Percentiles rank a stretch among this genome's conserved stretches.
Conservation (phyloP, 2,797 vertebrate species). For the Artibeus jamaicensis region DNA sequence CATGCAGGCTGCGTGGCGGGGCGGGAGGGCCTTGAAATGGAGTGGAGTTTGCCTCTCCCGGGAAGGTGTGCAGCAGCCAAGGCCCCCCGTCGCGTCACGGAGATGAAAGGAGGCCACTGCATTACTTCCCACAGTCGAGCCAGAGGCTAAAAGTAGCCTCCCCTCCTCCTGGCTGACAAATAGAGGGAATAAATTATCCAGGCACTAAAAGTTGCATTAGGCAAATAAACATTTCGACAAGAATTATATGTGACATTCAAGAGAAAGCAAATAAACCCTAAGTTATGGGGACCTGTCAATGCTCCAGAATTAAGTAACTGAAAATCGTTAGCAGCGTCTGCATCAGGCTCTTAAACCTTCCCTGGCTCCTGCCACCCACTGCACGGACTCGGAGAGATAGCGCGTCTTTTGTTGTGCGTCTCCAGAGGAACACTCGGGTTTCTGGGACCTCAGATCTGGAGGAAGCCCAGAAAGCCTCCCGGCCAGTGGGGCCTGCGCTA, state of each 20-base stretch:
- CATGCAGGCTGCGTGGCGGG: slow-evolving; percentile 37
- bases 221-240: slow-evolving; percentile 87
- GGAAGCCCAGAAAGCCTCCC: background rate
- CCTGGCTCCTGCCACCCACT: background rate
- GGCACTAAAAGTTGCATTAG: slow-evolving; percentile 87
- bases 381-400: background rate
- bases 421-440: background rate
- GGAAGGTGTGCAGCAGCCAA: slow-evolving; percentile 61
- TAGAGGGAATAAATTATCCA: slow-evolving; percentile 84
- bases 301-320: slow-evolving; percentile 82
- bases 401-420: background rate
- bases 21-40: slow-evolving; percentile 38
- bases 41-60: slow-evolving; percentile 50
- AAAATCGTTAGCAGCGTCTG: slow-evolving; percentile 75
- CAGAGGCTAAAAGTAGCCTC: slow-evolving; percentile 79
- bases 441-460: background rate
- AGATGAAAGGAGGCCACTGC: slow-evolving; percentile 69
- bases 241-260: slow-evolving; percentile 84
- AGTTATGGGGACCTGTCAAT: slow-evolving; percentile 82
- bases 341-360: slow-evolving; percentile 71
- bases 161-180: slow-evolving; percentile 81
- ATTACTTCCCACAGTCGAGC: slow-evolving; percentile 79
- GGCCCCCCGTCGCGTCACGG: slow-evolving; percentile 56
- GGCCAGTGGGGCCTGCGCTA: background rate
- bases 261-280: slow-evolving; percentile 85